These are phyloP conservation scores for Parnassius mnemosyne DNA, from an alignment of 2,888 invertebrate species.

Conservation along the genomic window DNA sequence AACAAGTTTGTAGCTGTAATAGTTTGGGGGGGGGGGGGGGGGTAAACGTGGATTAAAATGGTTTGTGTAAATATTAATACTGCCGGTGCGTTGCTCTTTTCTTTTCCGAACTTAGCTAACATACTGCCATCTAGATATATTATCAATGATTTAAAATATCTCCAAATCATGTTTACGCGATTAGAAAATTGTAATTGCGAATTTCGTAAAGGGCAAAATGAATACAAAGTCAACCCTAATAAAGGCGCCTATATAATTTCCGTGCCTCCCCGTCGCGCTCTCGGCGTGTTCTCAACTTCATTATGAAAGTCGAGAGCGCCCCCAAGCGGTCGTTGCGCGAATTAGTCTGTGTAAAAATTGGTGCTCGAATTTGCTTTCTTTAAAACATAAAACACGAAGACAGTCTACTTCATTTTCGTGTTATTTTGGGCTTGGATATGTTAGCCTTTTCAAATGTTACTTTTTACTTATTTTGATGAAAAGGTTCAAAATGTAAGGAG, in stretches of 20 bases:
- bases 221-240: constrained; percentile 43
- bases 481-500: background rate
- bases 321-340: constrained; percentile 40
- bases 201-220: constrained; percentile 10
- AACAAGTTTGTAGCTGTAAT: too few relatives aligned
- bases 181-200: constrained; percentile 17
- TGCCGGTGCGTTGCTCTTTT: too few relatives aligned
- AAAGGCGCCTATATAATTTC: constrained; percentile 43
- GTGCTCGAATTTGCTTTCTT: constrained; percentile 18
- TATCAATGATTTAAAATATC: background rate
- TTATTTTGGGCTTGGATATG: constrained; percentile 22
- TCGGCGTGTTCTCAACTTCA: constrained; percentile 39
- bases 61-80: too few relatives aligned
- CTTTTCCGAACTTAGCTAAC: too few relatives aligned
- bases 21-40: too few relatives aligned
- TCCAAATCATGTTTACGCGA: constrained; percentile 4
- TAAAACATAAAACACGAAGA: constrained; percentile 29
- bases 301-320: constrained; percentile 46
- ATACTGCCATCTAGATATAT: too few relatives aligned
- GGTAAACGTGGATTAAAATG: too few relatives aligned
- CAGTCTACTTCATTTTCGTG: constrained; percentile 4
- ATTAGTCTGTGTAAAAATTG: constrained; percentile 31
- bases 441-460: background rate
- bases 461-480: background rate
- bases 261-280: constrained; percentile 41